Conservation (phyloP, 2,113 vertebrate genomes). For the Nansenia antarctica region DNA sequence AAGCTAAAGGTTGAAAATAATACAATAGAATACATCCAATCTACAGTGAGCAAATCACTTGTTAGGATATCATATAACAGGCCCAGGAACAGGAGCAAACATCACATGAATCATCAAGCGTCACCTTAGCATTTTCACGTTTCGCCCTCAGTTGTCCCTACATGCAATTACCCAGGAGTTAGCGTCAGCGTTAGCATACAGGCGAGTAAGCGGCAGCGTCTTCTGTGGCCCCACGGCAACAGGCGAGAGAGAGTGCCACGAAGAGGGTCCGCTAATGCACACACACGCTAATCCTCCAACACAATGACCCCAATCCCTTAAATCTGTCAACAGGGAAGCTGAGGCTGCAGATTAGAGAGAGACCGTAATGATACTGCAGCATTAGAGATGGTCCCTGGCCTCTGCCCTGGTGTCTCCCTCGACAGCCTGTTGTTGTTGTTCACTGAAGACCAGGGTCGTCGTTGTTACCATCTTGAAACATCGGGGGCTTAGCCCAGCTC, state of each 20-base stretch:
- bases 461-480: too few species aligned
- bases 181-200: neutral
- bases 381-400: slow-evolving; percentile 23
- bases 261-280: slow-evolving; percentile 69
- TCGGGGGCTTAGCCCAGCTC: too few species aligned
- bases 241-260: slow-evolving; percentile 49
- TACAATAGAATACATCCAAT: neutral
- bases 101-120: too few species aligned
- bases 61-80: too few species aligned
- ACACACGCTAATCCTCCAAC: slow-evolving; percentile 68
- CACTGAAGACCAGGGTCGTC: slow-evolving; percentile 24
- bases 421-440: too few species aligned
- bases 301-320: slow-evolving; percentile 79
- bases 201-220: slow-evolving; percentile 51
- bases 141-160: neutral
- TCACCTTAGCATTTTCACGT: too few species aligned
- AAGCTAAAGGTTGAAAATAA: neutral
- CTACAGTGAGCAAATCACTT: neutral
- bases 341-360: slow-evolving; percentile 69
- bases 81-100: too few species aligned
- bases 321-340: slow-evolving; percentile 75
- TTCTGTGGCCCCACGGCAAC: slow-evolving; percentile 60
- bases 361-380: slow-evolving; percentile 59
- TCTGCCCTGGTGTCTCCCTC: too few species aligned
- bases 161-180: neutral